Conservation (phyloP, 2,888 invertebrate genomes). For the Eupithecia subumbrata region DNA sequence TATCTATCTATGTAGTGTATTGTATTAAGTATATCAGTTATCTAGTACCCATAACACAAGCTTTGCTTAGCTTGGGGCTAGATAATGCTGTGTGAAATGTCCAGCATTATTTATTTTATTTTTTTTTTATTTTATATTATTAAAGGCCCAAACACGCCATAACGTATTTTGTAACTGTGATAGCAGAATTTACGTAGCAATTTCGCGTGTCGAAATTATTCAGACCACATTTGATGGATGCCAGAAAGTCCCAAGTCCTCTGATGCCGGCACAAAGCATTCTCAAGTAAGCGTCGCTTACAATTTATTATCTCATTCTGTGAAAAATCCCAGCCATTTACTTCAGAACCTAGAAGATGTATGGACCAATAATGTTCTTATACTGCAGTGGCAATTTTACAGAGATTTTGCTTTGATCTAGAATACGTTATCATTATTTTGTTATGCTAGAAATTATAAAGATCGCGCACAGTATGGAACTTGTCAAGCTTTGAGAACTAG, state of each 20-base stretch:
- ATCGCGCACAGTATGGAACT: not conserved
- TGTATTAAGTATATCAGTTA: too few relatives aligned
- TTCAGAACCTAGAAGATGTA: conserved; percentile 29
- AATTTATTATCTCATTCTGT: conserved; percentile 61
- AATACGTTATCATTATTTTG: conserved; percentile 7
- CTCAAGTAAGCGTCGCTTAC: conserved; percentile 45
- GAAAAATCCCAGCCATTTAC: conserved; percentile 64
- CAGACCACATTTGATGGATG: conserved; percentile 1
- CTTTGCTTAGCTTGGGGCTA: too few relatives aligned
- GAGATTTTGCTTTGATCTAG: conserved; percentile 11
- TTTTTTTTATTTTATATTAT: too few relatives aligned
- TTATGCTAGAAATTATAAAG: not conserved
- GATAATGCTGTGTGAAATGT: too few relatives aligned
- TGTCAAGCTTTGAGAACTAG: not conserved
- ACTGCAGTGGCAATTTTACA: conserved; percentile 22
- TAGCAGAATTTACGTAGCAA: not conserved
- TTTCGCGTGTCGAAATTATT: conserved; percentile 2
- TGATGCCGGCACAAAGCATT: conserved; percentile 35
- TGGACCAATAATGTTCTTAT: conserved; percentile 31
- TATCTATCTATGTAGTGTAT: too few relatives aligned
- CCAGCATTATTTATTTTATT: too few relatives aligned
- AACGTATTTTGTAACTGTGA: too few relatives aligned
- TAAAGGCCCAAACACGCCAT: too few relatives aligned
- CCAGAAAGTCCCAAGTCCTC: conserved; percentile 4
- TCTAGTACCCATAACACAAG: too few relatives aligned